Conservation (phyloP, 2,888 invertebrate species). For the Drosophila maculinotata region DNA sequence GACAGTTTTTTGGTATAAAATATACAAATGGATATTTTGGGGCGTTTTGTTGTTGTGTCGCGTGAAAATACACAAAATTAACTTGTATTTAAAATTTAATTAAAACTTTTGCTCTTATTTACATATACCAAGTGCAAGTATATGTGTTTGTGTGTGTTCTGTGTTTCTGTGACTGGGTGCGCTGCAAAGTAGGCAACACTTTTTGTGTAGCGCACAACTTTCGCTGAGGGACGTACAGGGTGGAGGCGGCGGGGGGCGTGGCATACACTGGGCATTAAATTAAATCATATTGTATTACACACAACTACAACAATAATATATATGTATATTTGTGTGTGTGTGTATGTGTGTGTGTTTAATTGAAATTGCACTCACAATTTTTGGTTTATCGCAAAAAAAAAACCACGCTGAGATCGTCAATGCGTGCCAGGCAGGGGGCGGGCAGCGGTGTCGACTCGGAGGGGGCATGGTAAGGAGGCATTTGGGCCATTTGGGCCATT, state of each 20-base stretch:
- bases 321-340: neutral
- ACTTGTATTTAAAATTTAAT: slow-evolving; percentile 81
- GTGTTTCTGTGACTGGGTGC: slow-evolving; percentile 14
- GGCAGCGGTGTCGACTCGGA: neutral
- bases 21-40: slow-evolving; percentile 57
- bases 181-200: slow-evolving; percentile 57
- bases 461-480: slow-evolving; percentile 9
- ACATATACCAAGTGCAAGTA: slow-evolving; percentile 44
- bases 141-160: slow-evolving; percentile 13
- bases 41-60: slow-evolving; percentile 44
- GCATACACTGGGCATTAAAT: slow-evolving; percentile 60
- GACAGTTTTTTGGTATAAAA: slow-evolving; percentile 54
- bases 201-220: slow-evolving; percentile 45
- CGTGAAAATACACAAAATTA: slow-evolving; percentile 75
- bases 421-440: neutral
- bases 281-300: slow-evolving; percentile 70
- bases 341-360: slow-evolving; percentile 57
- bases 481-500: slow-evolving; percentile 14
- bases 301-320: slow-evolving; percentile 11
- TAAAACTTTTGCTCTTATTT: slow-evolving; percentile 77
- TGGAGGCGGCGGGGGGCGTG: neutral
- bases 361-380: slow-evolving; percentile 69
- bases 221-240: slow-evolving; percentile 20
- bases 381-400: slow-evolving; percentile 64
- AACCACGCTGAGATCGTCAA: neutral